Evolutionary conservation across 2,113 vertebrate genomes (phyloP).

Genomic region (Pomatostomus ruficeps): DNA sequence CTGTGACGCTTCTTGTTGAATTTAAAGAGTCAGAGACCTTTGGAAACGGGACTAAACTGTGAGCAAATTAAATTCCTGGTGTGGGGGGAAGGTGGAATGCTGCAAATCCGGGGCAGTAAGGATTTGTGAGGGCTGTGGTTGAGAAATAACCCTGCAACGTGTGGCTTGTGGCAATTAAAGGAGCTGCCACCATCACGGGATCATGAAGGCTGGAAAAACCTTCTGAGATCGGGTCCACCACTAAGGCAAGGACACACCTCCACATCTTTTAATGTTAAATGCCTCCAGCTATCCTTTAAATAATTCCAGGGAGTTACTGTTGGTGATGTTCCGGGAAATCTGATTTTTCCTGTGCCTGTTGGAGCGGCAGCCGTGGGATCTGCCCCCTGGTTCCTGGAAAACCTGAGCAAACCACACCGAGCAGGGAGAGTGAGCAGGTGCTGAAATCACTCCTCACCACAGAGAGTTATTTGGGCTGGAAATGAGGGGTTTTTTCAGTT

Average conservation of each 20-base stretch:
- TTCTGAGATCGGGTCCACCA: neutral
- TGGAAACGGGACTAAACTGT: neutral
- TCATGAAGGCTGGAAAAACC: neutral
- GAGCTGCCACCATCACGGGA: neutral
- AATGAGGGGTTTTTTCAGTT: neutral
- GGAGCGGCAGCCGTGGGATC: neutral
- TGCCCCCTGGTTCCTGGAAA: neutral
- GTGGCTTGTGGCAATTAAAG: neutral
- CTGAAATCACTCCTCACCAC: neutral
- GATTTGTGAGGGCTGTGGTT: neutral
- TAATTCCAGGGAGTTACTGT: neutral
- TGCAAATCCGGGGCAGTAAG: neutral
- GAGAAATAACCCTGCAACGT: neutral
- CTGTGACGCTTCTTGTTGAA: neutral
- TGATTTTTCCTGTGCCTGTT: neutral
- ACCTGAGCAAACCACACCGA: accelerated
- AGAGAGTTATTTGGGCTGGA: neutral
- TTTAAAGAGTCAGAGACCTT: neutral
- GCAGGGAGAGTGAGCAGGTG: neutral
- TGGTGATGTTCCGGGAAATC: neutral
- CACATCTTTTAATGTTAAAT: neutral
- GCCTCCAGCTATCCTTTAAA: neutral
- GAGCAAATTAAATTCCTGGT: neutral
- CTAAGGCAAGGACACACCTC: neutral
- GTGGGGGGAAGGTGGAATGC: neutral